These are phyloP conservation scores for Pimpla rufipes DNA, from an alignment of 2,888 invertebrate genomes.

Conservation along the genomic window DNA sequence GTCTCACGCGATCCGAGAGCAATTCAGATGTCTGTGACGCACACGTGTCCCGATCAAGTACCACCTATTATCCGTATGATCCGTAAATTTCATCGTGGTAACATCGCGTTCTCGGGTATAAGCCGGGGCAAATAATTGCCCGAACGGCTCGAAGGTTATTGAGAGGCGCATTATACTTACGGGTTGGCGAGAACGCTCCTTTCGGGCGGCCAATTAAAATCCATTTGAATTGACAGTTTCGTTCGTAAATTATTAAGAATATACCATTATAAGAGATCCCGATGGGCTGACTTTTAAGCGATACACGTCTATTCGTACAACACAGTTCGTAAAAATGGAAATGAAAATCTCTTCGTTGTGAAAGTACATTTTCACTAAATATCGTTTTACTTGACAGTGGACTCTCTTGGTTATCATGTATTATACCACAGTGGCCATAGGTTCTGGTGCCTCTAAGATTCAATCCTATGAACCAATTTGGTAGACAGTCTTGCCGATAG, in stretches of 20 bases:
- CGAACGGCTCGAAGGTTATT: slow-evolving; percentile 42
- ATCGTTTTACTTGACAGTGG: neutral
- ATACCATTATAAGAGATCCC: neutral
- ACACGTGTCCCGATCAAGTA: slow-evolving; percentile 36
- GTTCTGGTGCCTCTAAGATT: neutral
- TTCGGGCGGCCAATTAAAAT: slow-evolving; percentile 49
- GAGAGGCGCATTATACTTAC: slow-evolving; percentile 35
- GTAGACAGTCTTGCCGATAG: neutral
- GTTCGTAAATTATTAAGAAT: slow-evolving; percentile 12
- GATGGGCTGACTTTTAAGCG: neutral
- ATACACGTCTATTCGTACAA: neutral
- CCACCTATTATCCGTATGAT: slow-evolving; percentile 35
- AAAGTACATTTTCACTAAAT: neutral
- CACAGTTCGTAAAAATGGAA: slow-evolving; percentile 7
- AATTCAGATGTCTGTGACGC: slow-evolving; percentile 43
- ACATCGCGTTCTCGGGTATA: slow-evolving; percentile 34
- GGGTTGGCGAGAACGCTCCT: slow-evolving; percentile 27
- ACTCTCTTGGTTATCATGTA: neutral
- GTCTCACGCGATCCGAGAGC: slow-evolving; percentile 49
- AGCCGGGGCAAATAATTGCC: slow-evolving; percentile 54
- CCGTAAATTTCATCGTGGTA: slow-evolving; percentile 58
- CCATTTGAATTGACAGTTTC: slow-evolving; percentile 36
- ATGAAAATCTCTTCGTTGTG: neutral
- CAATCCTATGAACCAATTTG: neutral
- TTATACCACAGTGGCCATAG: neutral